A percentile compares a stretch with the other conserved stretches of the same genome.
Evolutionary conservation across 2,113 vertebrate genomes (phyloP).

Genomic region (Zeus faber): DNA sequence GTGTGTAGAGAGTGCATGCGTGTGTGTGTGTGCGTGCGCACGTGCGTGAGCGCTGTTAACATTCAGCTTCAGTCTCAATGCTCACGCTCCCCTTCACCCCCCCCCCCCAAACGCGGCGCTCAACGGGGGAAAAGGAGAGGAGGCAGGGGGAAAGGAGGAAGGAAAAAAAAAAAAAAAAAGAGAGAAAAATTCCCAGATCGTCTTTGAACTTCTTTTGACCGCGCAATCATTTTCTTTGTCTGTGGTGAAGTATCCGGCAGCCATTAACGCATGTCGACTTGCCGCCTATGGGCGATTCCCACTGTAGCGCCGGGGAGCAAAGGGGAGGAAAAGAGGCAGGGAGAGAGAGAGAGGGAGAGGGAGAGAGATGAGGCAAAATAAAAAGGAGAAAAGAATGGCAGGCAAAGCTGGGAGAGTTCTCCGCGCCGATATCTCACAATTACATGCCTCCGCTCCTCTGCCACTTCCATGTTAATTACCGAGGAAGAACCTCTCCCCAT

Average conservation of each 20-base stretch:
- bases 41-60: constrained; percentile 86
- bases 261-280: constrained; percentile 95
- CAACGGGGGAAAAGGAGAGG: too few relatives aligned
- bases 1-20: constrained; percentile 56
- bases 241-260: constrained; percentile 81
- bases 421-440: constrained; percentile 91
- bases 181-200: constrained; percentile 86
- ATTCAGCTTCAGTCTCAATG: constrained; percentile 89
- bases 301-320: constrained; percentile 69
- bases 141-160: too few relatives aligned
- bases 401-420: constrained; percentile 91
- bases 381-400: constrained; percentile 57
- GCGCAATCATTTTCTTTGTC: constrained; percentile 97
- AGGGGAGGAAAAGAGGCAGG: constrained; percentile 25
- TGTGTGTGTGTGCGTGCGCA: constrained; percentile 59
- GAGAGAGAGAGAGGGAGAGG: constrained; percentile 25
- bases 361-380: constrained; percentile 23
- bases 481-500: constrained; percentile 70
- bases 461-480: constrained; percentile 98
- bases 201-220: constrained; percentile 98
- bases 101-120: constrained; percentile 77
- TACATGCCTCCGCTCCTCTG: constrained; percentile 91
- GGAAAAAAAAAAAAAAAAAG: constrained; percentile 61
- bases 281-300: constrained; percentile 87
- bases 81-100: constrained; percentile 32